Base-by-base conservation (phyloP, 2,888 invertebrate species). In the Dynastes grantii region DNA sequence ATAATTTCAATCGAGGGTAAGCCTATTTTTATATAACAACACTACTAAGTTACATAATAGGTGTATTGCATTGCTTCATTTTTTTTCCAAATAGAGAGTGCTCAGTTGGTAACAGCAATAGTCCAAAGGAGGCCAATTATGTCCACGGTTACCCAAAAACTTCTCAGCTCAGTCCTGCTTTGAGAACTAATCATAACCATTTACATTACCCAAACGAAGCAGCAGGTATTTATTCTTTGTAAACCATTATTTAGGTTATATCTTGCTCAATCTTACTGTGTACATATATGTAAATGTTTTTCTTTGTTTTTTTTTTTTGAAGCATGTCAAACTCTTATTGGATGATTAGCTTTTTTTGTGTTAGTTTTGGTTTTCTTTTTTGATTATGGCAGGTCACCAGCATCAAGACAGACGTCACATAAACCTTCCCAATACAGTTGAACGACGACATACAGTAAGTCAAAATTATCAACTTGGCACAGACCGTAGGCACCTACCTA, bases 91-190 rank as follows among this genome's bases (percentile, higher is more conserved):
- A 11, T 81, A 89, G 89, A 65, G 89, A 89, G 79, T 89, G 88
- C 83, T 86, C 88, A 45, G 86, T 88, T 82, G 83, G 85, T 80
- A 85, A 88, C 58, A 87, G 85, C 82, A 85, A 85, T 76, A 88
- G 87, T 82, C 88, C 88, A 29, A 89, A 89, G 81, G 89, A 89
- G 76, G 83, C 85, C 27, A 87, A 85, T 80, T 88, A 88, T 82
- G 84, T 87, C 53, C 88, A 88, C 80, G 88, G 88, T 49, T 89
- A 87, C 84, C 89, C 89, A n/a, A 89, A 89, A 84, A 85, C 85
- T 40, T 85, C 89, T 2, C 89, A 89, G 81, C 81, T 89, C 71
- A 89, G 88, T 81, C 89, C 89, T 3, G 86, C 85, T 45, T 82
- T 88, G 68, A 84, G 89, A 77, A 87, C 85, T 78, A 87, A 84